Evolutionary conservation across 2,888 invertebrate species (phyloP), one percentile per base, ranked within the genome.

Genomic region (Elegia similella): DNA sequence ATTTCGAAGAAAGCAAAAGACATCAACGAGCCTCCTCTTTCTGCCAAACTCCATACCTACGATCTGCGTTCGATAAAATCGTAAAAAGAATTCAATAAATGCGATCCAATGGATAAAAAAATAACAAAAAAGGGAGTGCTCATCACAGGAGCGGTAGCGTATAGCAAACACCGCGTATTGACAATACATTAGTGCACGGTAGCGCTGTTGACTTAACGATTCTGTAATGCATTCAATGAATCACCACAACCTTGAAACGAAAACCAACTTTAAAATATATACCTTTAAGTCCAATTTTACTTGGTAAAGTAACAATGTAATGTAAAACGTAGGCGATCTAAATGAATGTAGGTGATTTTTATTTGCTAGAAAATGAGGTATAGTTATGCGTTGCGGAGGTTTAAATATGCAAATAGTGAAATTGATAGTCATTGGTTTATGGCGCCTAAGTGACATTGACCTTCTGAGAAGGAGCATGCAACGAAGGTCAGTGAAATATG

Each of bases 111-210:
- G n/a, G n/a, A n/a, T n/a, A 10, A 12, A n/a, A 38, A 38, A 12
- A 1, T 12, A 12, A 38, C 15, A 56, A 56, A 56, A 55, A 54
- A 58, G 56, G 54, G 54, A 15, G 56, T 57, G 54, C 53, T 5
- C 61, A 63, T 55, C 52, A 44, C 63, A 59, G 47, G 55, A 63
- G 72, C 73, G 69, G 75, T 71, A 73, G 76, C 72, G 67, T 61
- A 60, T 64, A 61, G 65, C 62, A 76, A 75, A 78, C 71, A 76
- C 53, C 7, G 17, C 47, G 23, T 78, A 64, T 80, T 78, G 64
- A 75, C 79, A 61, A 60, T 74, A 70, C 76, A 78, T 78, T 79
- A 79, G 75, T 72, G 65, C 58, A 68, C 77, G 73, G 79, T 76
- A 76, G 78, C 68, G 43, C 53, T 78, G 59, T 78, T 77, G 67